Evolutionary conservation across 2,113 vertebrate species (phyloP).

Genomic region (Cervus canadensis): DNA sequence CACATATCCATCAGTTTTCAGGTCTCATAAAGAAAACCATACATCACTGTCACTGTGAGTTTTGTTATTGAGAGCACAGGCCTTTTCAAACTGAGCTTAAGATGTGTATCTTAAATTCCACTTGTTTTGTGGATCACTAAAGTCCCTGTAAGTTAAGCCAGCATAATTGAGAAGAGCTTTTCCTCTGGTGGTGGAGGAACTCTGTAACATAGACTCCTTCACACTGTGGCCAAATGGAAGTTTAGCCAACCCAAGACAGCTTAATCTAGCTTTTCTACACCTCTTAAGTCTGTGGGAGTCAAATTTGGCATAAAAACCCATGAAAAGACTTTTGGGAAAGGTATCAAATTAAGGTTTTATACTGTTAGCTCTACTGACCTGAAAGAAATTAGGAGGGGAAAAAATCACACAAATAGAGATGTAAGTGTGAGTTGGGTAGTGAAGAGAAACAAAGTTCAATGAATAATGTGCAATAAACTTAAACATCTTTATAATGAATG

Average conservation of each 20-base stretch:
- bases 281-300: neutral
- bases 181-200: neutral
- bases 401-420: neutral
- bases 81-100: constrained; percentile 87
- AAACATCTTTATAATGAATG: neutral
- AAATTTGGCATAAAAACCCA: neutral
- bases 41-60: constrained; percentile 96
- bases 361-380: neutral
- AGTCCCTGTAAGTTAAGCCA: constrained; percentile 52
- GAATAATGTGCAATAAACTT: neutral
- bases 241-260: neutral
- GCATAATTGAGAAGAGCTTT: constrained; percentile 37
- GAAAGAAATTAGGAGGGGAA: neutral
- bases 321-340: neutral
- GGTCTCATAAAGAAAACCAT: constrained; percentile 97
- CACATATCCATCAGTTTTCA: constrained; percentile 99
- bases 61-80: constrained; percentile 88
- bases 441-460: neutral
- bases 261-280: constrained; percentile 25
- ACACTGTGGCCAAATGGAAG: neutral
- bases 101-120: constrained; percentile 81
- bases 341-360: constrained; percentile 32
- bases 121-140: constrained; percentile 71
- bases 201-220: neutral
- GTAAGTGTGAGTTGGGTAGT: neutral